Base-by-base conservation (phyloP, 2,888 invertebrate genomes). In the Tricholauxania praeusta region DNA sequence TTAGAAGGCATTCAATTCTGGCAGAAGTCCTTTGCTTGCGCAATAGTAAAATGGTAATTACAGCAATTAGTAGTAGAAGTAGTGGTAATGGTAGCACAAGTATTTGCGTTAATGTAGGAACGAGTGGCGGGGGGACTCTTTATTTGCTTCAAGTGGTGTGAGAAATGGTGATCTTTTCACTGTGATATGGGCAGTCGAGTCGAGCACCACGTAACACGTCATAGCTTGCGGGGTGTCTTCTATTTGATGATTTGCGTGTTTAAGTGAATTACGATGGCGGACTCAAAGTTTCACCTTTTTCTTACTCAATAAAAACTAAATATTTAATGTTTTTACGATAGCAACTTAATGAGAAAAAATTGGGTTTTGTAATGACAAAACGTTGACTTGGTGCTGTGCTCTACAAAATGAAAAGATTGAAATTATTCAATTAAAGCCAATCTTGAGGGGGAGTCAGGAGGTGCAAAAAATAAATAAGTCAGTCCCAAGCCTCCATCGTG, bases 21-120 rank as follows among this genome's bases (percentile, higher is more conserved):
- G 65, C 70, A 63, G 69, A 69, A 70, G 71, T 71, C 70, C 59
- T 66, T 66, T 28, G 39, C 47, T 48, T 53, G 65, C 72, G 64
- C 53, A 72, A 73, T 73, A 73, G 63, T 52, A 53, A 39, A 63
- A 70, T 72, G 75, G 67, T 77, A 77, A 77, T 77, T 75, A 75
- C 63, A 68, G 73, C 77, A 71, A 75, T 74, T 74, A 75, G 75
- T 75, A 69, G 65, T 66, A 47, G 72, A 47, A 28, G 39, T 39
- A 63, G 32, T 49, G 62, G 32, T 39, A 12, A 14, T 14, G 71
- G 52, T 52, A 47, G 17, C 22, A 15, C 59, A 48, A 39, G 55
- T 39, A 63, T 39, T 19, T 55, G 59, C 14, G 63, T 7, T 48
- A 47, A 49, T 62, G 63, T 32, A n/a, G 39, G 47, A 2, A 19